Evolutionary conservation across 2,888 invertebrate genomes (phyloP).

Genomic region (Sarcophaga subvicina): DNA sequence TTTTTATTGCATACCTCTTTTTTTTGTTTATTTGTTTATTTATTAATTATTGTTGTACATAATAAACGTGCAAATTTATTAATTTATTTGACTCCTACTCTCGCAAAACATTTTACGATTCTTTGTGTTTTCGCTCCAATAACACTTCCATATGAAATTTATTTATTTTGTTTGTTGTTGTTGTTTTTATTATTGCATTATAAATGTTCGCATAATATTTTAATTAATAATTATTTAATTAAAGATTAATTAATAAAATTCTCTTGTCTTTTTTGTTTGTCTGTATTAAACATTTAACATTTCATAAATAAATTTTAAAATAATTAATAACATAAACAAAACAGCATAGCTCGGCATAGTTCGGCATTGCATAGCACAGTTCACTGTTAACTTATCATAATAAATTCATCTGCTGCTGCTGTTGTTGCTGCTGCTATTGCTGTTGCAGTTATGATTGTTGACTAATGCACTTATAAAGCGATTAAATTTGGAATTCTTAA

Average conservation of each 20-base stretch:
- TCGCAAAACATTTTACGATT: too few relatives aligned
- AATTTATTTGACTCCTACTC: neutral
- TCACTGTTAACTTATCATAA: neutral
- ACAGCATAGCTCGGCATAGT: neutral
- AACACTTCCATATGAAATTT: too few relatives aligned
- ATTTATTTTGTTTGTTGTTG: too few relatives aligned
- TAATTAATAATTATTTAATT: constrained; percentile 11
- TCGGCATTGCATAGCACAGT: neutral
- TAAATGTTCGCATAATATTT: neutral
- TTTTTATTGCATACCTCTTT: too few relatives aligned
- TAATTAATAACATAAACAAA: neutral
- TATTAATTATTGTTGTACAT: neutral
- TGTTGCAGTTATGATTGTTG: constrained; percentile 6
- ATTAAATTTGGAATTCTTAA: constrained; percentile 53
- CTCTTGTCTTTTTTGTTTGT: neutral
- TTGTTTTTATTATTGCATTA: neutral
- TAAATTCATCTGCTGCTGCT: neutral
- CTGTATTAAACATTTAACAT: constrained; percentile 17
- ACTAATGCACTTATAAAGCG: constrained; percentile 49
- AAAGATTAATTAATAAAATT: neutral
- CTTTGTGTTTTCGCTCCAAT: too few relatives aligned
- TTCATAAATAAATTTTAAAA: neutral
- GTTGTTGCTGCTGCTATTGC: too few relatives aligned
- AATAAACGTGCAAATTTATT: neutral
- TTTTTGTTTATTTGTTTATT: too few relatives aligned